phyloP scores from a whole-genome alignment of 2,113 vertebrate genomes.

The Mesoclemmys tuberculata region DNA sequence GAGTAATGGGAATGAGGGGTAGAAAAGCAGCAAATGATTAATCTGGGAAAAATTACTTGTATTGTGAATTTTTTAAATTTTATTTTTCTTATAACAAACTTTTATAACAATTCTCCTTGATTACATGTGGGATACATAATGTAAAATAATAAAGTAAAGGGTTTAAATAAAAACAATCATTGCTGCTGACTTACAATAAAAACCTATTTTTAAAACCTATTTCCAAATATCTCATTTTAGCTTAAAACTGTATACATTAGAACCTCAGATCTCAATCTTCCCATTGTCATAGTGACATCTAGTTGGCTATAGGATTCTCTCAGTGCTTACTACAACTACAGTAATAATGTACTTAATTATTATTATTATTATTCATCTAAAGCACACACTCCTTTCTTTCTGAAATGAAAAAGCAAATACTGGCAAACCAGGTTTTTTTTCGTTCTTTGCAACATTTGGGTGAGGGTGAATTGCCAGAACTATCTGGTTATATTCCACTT shows the following conservation, averaged over 20 bases:
- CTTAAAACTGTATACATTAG: fast-evolving
- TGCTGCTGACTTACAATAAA: background rate
- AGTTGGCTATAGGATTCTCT: background rate
- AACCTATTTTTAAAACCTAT: background rate
- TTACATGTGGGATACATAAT: background rate
- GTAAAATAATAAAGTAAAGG: background rate
- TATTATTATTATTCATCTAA: no score
- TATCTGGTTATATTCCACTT: background rate
- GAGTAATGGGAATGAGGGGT: background rate
- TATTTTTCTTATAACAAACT: background rate
- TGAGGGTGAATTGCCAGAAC: background rate
- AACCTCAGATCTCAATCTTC: background rate
- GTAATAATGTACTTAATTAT: background rate
- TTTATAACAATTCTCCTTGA: background rate
- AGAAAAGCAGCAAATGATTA: slow-evolving; percentile 14
- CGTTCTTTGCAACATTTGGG: background rate
- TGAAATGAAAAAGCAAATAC: fast-evolving
- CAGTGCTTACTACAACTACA: background rate
- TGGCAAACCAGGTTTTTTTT: no score
- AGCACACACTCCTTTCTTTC: background rate
- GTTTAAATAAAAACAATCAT: background rate
- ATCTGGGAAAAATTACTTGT: background rate
- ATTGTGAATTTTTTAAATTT: background rate
- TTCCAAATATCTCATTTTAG: background rate
- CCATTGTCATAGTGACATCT: background rate